Conservation (phyloP, 1,140 invertebrate genomes). For the Drosophila repleta region DNA sequence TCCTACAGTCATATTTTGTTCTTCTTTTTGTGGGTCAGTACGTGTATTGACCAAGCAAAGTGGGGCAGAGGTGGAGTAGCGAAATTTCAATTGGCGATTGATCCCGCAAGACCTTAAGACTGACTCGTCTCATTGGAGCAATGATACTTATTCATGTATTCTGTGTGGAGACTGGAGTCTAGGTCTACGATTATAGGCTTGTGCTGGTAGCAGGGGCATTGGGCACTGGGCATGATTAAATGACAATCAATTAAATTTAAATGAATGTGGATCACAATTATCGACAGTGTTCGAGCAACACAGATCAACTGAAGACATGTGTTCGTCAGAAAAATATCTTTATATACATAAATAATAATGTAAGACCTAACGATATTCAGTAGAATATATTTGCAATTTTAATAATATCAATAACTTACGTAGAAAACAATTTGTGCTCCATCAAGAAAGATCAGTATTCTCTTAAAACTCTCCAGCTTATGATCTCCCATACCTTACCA, state of each 20-base stretch:
- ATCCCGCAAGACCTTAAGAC: constrained; percentile 56
- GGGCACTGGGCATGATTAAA: constrained; percentile 48
- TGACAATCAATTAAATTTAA: constrained; percentile 56
- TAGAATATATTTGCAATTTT: no score
- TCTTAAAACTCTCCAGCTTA: no score
- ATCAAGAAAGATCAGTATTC: no score
- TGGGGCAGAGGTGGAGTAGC: constrained; percentile 9
- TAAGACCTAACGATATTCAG: no score
- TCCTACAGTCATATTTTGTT: constrained; percentile 22
- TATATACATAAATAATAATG: no score
- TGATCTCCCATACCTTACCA: no score
- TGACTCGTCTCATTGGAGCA: constrained; percentile 23
- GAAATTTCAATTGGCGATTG: constrained; percentile 70
- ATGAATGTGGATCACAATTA: constrained; percentile 36
- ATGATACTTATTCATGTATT: constrained; percentile 11
- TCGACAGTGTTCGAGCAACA: constrained; percentile 6
- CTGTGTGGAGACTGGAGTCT: constrained; percentile 19
- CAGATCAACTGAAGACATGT: neutral
- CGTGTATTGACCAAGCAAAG: constrained; percentile 2
- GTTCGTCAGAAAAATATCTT: neutral
- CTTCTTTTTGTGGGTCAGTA: constrained; percentile 27
- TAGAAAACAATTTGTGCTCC: no score
- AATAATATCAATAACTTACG: neutral
- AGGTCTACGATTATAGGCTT: constrained; percentile 27
- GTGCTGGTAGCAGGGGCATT: no score